Percentiles rank a stretch among this genome's conserved stretches.
Conservation (phyloP, 2,888 invertebrate genomes). For the Parasteatoda lunata region DNA sequence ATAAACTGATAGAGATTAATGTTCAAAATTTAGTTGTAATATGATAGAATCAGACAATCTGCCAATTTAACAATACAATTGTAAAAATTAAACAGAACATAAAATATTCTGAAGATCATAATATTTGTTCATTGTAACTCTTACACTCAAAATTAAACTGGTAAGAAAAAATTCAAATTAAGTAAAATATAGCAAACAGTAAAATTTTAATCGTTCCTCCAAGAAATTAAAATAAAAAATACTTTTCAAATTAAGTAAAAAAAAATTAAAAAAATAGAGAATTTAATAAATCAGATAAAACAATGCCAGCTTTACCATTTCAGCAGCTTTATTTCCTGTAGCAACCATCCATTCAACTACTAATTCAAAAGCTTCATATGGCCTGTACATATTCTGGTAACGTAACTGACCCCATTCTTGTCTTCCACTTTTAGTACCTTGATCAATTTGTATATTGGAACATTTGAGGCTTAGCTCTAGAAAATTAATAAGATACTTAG, state of each 20-base stretch:
- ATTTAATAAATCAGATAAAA: neutral
- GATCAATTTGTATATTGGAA: conserved; percentile 89
- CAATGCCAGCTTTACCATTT: conserved; percentile 81
- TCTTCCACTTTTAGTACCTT: conserved; percentile 83
- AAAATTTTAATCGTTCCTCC: no score
- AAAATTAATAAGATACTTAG: neutral
- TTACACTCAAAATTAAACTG: no score
- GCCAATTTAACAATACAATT: no score
- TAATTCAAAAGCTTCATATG: conserved; percentile 94
- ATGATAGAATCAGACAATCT: no score
- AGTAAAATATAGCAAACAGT: no score
- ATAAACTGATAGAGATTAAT: no score
- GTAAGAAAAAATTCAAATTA: no score
- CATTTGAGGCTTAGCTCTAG: conserved; percentile 80
- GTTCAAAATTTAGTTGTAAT: no score
- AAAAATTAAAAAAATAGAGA: neutral
- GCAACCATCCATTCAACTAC: conserved; percentile 97
- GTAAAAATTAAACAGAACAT: no score
- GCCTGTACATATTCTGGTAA: conserved; percentile 91
- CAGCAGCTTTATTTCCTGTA: conserved; percentile 94
- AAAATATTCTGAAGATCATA: no score
- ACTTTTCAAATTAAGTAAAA: neutral
- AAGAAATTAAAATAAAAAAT: no score
- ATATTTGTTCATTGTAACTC: no score
- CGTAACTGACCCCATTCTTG: conserved; percentile 96